Percentiles rank a stretch among this genome's conserved stretches.
Evolutionary conservation across 2,113 vertebrate genomes (phyloP).

Genomic region (Ciconia stormi): DNA sequence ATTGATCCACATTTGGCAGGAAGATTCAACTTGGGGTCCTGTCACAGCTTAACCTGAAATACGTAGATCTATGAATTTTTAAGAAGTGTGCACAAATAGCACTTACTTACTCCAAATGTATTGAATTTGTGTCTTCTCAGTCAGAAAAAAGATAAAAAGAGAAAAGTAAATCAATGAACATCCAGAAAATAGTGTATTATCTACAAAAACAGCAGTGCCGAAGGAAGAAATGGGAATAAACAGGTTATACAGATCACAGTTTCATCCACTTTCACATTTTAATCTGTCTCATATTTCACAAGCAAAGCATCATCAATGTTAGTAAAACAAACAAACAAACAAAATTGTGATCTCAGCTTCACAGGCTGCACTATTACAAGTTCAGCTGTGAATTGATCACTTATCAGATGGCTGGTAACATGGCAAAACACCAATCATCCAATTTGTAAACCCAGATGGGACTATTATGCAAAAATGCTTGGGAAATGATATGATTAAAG

Average conservation of each 20-base stretch:
- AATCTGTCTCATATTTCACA: not conserved
- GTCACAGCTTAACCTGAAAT: not conserved
- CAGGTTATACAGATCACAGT: not conserved
- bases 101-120: not conserved
- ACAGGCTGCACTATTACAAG: not conserved
- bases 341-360: not conserved
- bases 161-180: not conserved
- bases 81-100: not conserved
- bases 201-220: not conserved
- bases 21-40: not conserved
- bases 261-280: not conserved
- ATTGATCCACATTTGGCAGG: not conserved
- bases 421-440: not conserved
- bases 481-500: not conserved
- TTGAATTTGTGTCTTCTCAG: not conserved
- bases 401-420: not conserved
- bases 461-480: not conserved
- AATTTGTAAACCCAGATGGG: not conserved
- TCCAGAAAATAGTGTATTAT: not conserved
- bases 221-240: not conserved
- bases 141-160: not conserved
- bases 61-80: not conserved
- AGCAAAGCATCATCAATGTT: not conserved
- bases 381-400: not conserved
- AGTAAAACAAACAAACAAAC: not conserved